Evolutionary conservation across 2,797 vertebrate species (phyloP).

Genomic region (Eulemur albifrons): DNA sequence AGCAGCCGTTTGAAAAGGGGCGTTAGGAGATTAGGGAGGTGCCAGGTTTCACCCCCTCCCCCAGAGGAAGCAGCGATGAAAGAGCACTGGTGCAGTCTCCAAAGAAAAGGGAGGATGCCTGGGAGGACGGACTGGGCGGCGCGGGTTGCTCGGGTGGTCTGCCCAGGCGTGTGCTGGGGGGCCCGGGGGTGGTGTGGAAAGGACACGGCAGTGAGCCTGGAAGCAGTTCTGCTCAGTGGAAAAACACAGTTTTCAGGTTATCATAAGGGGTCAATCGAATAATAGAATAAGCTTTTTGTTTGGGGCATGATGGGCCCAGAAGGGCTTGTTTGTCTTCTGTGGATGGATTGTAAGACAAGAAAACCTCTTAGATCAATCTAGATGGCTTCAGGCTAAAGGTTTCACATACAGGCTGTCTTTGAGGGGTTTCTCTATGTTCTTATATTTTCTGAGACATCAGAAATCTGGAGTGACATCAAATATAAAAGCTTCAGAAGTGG

Average conservation of each 20-base stretch:
- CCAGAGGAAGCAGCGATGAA: neutral
- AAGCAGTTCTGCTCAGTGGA: neutral
- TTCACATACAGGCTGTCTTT: neutral
- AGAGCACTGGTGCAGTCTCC: neutral
- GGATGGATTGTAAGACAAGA: neutral
- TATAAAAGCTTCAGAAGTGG: neutral
- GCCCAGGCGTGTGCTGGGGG: neutral
- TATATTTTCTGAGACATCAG: neutral
- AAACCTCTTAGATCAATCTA: neutral
- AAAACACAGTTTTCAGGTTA: neutral
- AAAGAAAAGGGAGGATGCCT: neutral
- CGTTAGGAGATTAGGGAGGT: no score
- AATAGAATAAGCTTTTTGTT: neutral
- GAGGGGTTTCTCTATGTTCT: neutral
- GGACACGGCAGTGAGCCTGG: neutral
- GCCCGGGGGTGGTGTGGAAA: accelerated
- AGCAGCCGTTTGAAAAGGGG: neutral
- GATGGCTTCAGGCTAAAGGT: neutral
- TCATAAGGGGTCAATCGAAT: accelerated
- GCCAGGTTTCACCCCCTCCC: neutral
- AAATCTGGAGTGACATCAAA: neutral
- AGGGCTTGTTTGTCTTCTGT: neutral
- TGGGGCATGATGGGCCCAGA: accelerated
- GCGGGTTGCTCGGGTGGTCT: neutral
- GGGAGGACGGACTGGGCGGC: neutral